Evolutionary conservation across 2,888 invertebrate species (phyloP).

Genomic region (Drosophila stalkeri): DNA sequence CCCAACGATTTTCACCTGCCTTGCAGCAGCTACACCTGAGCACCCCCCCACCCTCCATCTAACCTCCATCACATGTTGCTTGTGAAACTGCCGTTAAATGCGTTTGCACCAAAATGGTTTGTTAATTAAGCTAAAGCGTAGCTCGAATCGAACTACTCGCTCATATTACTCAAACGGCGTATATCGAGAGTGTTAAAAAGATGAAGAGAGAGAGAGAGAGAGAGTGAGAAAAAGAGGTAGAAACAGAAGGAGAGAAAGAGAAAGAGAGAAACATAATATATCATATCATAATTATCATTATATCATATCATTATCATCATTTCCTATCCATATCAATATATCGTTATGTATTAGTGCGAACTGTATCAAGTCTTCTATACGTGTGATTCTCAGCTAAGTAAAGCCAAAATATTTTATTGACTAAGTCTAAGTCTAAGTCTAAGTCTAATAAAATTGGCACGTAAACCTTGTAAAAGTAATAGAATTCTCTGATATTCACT

Average conservation of each 20-base stretch:
- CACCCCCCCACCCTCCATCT: not conserved
- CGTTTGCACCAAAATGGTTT: slow-evolving; percentile 58
- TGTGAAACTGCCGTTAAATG: slow-evolving; percentile 64
- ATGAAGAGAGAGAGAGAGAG: not conserved
- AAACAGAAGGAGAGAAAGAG: too few species aligned
- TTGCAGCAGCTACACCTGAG: slow-evolving; percentile 8
- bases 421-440: too few species aligned
- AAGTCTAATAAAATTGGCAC: too few species aligned
- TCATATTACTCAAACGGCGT: not conserved
- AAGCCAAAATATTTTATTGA: too few species aligned
- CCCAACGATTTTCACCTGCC: slow-evolving; percentile 66
- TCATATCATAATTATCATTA: too few species aligned
- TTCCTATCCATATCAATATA: not conserved
- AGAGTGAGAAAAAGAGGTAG: too few species aligned
- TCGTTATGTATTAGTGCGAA: not conserved
- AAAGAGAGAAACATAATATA: too few species aligned
- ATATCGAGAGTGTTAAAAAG: not conserved
- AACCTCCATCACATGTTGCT: slow-evolving; percentile 24
- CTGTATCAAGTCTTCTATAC: too few species aligned
- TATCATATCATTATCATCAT: too few species aligned
- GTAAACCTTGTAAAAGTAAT: too few species aligned
- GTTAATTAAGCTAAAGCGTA: slow-evolving; percentile 48
- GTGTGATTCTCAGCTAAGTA: too few species aligned
- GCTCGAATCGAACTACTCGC: not conserved
- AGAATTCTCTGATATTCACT: too few species aligned